Evolutionary conservation across 2,888 invertebrate genomes (phyloP), one percentile per base, ranked within the genome.

Genomic region (Lasioglossum villosulum): DNA sequence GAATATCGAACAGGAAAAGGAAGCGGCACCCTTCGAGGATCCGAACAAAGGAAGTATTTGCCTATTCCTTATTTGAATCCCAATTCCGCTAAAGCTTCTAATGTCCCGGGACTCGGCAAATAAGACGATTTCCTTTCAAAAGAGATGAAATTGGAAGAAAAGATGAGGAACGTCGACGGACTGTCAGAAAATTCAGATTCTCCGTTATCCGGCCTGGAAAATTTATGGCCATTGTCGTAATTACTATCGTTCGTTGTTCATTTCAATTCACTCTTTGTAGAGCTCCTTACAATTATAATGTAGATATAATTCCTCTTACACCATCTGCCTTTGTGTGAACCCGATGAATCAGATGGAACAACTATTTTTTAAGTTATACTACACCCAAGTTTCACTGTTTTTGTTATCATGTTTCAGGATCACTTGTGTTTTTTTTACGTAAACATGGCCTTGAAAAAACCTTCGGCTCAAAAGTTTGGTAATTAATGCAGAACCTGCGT

Each of bases 11-110:
- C 63, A 6, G 19, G n/a, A 19, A 10, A 37, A n/a, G 16, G 39
- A 12, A 39, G 23, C 37, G 37, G 16, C n/a, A 19, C 30, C 48
- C 66, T 30, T 30, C 42, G 71, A 19, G 68, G 37, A 68, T 8
- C 75, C 59, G 76, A 52, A 68, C 76, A 77, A 77, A 77, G 45
- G 68, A 45, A 75, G 68, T 77, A 37, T 77, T 77, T 77, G 76
- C 76, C 76, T 77, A 48, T 77, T 68, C 76, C 68, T 48, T 68
- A 68, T 68, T 68, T 66, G 76, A 77, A 68, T 66, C n/a, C 68
- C 48, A 68, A 39, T 77, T 68, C 52, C 48, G 34, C 34, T 68
- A 52, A 68, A 77, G 66, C 76, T 77, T 68, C 52, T 68, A 52
- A 77, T 52, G 45, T 66, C 27, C 34, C n/a, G 34, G 14, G 75